phyloP scores from a whole-genome alignment of 2,888 invertebrate genomes.

The Drosophila setosimentum region DNA sequence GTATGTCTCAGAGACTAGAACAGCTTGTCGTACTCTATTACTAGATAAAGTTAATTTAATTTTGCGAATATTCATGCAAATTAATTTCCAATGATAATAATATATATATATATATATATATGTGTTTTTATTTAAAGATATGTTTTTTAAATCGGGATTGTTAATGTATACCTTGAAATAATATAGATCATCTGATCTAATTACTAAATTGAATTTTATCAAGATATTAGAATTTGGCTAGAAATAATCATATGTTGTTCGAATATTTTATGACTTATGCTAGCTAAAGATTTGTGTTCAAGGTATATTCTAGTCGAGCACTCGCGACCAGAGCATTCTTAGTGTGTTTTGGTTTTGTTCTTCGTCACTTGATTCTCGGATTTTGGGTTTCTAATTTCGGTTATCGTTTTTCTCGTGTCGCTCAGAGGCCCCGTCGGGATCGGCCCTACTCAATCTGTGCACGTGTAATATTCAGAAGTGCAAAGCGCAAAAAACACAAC shows the following conservation, averaged over 20 bases:
- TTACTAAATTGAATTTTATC: not conserved
- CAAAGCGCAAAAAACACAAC: conserved; percentile 34
- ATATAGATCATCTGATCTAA: not conserved
- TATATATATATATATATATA: not conserved
- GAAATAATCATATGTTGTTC: not conserved
- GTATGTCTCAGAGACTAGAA: not conserved
- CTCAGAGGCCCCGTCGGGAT: conserved; percentile 22
- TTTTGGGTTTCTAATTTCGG: conserved; percentile 9
- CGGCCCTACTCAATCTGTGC: conserved; percentile 25
- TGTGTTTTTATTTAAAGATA: not conserved
- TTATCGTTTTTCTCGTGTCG: conserved; percentile 31
- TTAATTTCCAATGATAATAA: not conserved
- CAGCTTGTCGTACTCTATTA: not conserved
- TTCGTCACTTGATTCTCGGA: not conserved
- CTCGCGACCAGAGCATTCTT: not conserved
- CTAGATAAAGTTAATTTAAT: not conserved
- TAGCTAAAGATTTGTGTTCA: not conserved
- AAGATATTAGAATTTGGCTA: not conserved
- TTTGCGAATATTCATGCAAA: not conserved
- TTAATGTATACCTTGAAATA: not conserved
- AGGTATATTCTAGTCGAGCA: not conserved
- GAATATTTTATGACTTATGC: not conserved
- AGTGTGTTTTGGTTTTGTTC: not conserved
- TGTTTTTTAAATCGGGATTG: not conserved
- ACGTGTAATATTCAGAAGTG: conserved; percentile 39